Percentiles rank a stretch among this genome's conserved stretches.
Conservation (phyloP, 1,140 invertebrate species). For the Vanessa atalanta region DNA sequence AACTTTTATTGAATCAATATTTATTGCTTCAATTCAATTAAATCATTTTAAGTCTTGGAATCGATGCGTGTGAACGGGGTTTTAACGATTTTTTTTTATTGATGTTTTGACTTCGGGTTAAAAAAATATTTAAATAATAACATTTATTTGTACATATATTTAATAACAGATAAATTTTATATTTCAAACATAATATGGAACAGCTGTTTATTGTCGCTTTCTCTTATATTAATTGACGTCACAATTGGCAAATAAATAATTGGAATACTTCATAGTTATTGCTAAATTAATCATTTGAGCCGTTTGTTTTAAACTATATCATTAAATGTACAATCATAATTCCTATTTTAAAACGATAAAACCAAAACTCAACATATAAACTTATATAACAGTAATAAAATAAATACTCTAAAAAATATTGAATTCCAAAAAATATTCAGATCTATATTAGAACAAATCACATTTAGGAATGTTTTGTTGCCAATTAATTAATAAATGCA, state of each 20-base stretch:
- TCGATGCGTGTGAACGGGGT: no score
- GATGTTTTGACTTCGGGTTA: not conserved
- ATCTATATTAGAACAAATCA: conserved; percentile 27
- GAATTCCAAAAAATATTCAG: conserved; percentile 18
- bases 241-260: conserved; percentile 14
- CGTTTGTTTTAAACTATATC: not conserved
- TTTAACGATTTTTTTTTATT: not conserved
- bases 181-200: conserved; percentile 21
- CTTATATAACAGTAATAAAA: conserved; percentile 18
- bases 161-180: conserved; percentile 22
- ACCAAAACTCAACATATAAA: conserved; percentile 11
- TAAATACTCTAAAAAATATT: conserved; percentile 15
- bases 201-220: conserved; percentile 25
- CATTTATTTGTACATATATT: conserved; percentile 25
- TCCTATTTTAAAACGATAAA: not conserved
- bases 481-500: not conserved
- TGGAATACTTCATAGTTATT: conserved; percentile 1
- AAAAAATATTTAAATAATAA: conserved; percentile 22
- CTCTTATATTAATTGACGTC: conserved; percentile 24
- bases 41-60: no score
- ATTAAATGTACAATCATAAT: not conserved
- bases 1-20: no score
- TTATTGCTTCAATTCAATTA: no score
- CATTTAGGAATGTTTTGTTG: conserved; percentile 30
- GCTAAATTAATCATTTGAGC: not conserved